phyloP scores from a whole-genome alignment of 1,140 invertebrate species.

The Apis florea region DNA sequence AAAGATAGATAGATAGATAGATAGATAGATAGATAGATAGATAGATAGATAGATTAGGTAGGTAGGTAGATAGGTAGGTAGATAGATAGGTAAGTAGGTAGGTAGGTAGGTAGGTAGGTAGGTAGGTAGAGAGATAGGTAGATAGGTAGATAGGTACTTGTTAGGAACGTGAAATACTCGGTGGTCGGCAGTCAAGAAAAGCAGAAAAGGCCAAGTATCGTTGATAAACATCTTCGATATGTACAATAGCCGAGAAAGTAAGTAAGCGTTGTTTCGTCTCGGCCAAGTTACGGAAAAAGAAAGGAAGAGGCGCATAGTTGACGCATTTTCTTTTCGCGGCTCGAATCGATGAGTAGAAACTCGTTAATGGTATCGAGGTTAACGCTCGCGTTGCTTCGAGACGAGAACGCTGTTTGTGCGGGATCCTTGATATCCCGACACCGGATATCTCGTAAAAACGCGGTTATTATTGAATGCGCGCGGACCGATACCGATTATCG shows the following conservation, averaged over 20 bases:
- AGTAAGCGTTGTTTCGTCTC: not conserved
- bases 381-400: not conserved
- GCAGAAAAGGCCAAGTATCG: slow-evolving; percentile 32
- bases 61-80: not conserved
- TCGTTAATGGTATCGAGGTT: not conserved
- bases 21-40: too few relatives aligned
- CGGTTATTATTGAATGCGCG: slow-evolving; percentile 5
- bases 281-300: not conserved
- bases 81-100: too few relatives aligned
- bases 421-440: not conserved
- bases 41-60: slow-evolving; percentile 15
- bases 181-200: slow-evolving; percentile 16
- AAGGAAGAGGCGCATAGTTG: not conserved
- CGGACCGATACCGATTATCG: not conserved
- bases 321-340: not conserved
- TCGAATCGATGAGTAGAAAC: slow-evolving; percentile 7
- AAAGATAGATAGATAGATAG: not conserved
- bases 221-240: slow-evolving; percentile 56
- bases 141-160: too few relatives aligned
- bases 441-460: slow-evolving; percentile 19
- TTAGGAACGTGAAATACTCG: too few relatives aligned
- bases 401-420: not conserved
- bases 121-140: too few relatives aligned
- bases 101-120: too few relatives aligned
- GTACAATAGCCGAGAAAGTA: slow-evolving; percentile 49